Conservation (phyloP, 2,797 vertebrate species). For the Harpagifer antarcticus region DNA sequence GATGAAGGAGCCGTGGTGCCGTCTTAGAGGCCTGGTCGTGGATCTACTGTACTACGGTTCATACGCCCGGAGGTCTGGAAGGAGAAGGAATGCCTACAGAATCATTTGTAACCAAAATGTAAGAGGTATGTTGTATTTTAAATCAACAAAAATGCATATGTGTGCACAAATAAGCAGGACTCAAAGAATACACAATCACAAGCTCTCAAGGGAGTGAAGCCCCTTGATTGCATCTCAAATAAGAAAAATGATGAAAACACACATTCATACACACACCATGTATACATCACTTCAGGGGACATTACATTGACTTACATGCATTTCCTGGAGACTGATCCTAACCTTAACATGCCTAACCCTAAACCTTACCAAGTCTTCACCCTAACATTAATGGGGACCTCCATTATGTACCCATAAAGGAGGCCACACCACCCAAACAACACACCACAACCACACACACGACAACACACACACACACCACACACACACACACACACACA, state of each 20-base stretch:
- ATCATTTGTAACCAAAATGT: not conserved
- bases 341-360: too few species aligned
- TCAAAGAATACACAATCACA: conserved; percentile 1
- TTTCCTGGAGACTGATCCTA: too few species aligned
- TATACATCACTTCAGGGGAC: too few species aligned
- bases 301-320: too few species aligned
- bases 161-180: conserved; percentile 10
- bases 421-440: too few species aligned
- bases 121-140: conserved; percentile 1
- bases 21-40: conserved; percentile 47
- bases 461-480: too few species aligned
- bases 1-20: conserved; percentile 21
- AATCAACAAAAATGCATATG: conserved; percentile 5
- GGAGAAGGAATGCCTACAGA: not conserved
- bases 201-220: not conserved
- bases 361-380: too few species aligned
- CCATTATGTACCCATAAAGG: too few species aligned
- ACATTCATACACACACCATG: not conserved
- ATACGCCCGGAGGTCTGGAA: conserved; percentile 49
- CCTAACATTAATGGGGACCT: too few species aligned
- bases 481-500: too few species aligned
- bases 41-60: conserved; percentile 34
- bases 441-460: too few species aligned
- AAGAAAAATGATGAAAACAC: not conserved
- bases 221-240: not conserved